These are phyloP conservation scores for Delichon dasypus DNA, from an alignment of 2,797 vertebrate genomes.

Conservation along the genomic window DNA sequence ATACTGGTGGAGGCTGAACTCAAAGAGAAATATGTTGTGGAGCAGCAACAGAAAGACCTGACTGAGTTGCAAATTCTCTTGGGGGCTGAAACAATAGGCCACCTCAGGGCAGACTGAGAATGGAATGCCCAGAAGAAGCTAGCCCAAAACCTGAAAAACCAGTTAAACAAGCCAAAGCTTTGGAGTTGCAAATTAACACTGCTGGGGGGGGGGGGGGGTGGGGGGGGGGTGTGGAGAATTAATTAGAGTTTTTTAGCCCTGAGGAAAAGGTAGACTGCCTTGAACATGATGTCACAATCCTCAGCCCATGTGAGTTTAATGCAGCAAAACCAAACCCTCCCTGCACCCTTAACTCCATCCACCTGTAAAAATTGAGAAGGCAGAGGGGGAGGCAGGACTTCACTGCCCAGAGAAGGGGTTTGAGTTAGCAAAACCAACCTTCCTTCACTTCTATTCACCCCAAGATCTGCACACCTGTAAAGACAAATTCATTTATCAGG, in stretches of 20 bases:
- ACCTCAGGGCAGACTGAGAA: background rate
- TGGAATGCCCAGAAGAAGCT: background rate
- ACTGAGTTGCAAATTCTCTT: background rate
- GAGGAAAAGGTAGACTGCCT: background rate
- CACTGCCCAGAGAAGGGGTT: background rate
- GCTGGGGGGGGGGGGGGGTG: background rate
- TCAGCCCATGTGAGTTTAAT: background rate
- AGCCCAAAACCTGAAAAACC: background rate
- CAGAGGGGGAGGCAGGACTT: background rate
- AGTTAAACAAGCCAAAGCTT: background rate
- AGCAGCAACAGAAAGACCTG: background rate
- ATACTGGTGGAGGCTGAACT: background rate
- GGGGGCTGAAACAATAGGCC: background rate
- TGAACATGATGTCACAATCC: background rate
- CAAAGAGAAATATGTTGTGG: background rate
- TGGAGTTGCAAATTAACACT: background rate
- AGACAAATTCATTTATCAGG: background rate
- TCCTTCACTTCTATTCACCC: background rate
- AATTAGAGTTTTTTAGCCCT: background rate
- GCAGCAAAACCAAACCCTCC: background rate
- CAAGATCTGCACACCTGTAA: background rate
- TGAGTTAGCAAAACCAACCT: background rate
- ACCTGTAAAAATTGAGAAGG: background rate
- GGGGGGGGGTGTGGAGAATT: background rate
- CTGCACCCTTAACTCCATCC: background rate